These are phyloP conservation scores for Alosa alosa DNA, from an alignment of 2,113 vertebrate species.

Conservation along the genomic window DNA sequence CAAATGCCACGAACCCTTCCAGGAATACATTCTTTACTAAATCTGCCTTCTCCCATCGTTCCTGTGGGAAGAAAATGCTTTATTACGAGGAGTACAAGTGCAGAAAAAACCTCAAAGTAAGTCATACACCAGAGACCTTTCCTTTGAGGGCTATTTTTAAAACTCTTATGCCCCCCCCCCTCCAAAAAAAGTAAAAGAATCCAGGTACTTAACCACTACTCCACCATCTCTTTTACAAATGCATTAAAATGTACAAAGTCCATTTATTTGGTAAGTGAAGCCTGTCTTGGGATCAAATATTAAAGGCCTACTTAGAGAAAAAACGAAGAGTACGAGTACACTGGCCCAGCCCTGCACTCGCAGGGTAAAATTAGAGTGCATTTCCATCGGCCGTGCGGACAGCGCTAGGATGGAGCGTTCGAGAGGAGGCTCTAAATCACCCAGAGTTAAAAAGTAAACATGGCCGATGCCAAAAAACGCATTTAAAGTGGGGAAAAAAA, in stretches of 20 bases:
- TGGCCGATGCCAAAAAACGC: not conserved
- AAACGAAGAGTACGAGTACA: not conserved
- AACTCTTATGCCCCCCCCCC: not conserved
- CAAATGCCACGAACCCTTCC: conserved; percentile 81
- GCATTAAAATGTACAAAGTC: conserved; percentile 5
- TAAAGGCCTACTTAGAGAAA: conserved; percentile 7
- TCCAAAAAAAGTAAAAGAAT: not conserved
- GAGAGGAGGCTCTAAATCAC: conserved; percentile 12
- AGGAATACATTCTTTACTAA: conserved; percentile 85
- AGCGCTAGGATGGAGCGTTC: not conserved
- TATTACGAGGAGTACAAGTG: conserved; percentile 47
- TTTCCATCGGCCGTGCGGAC: not conserved
- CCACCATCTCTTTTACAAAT: not conserved
- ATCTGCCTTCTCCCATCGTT: conserved; percentile 84
- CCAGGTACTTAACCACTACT: not conserved
- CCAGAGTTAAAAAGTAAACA: conserved; percentile 29
- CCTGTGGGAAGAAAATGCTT: conserved; percentile 83
- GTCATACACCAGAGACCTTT: not conserved
- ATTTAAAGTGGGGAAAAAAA: not conserved
- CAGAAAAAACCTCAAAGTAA: not conserved
- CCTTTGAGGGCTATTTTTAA: not conserved
- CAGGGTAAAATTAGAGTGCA: not conserved
- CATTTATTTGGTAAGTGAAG: conserved; percentile 10
- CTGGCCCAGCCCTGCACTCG: not conserved
- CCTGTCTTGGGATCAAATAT: conserved; percentile 15